Evolutionary conservation across 2,113 vertebrate species (phyloP).

Genomic region (Heterocephalus glaber): DNA sequence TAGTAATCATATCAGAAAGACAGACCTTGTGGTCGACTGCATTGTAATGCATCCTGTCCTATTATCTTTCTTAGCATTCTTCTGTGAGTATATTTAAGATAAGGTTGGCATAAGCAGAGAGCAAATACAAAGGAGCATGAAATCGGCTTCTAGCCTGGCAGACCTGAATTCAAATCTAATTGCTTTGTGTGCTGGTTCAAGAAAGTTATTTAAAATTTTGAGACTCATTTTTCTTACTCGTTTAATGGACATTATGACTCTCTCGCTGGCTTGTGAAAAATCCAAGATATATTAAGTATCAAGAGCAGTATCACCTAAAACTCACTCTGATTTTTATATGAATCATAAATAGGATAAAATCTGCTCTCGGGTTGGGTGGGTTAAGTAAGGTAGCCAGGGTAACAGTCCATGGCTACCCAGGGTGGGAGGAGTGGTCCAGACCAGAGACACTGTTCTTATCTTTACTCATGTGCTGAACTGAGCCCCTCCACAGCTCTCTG

Average conservation of each 20-base stretch:
- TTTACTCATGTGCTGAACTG: background rate
- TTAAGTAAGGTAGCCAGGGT: background rate
- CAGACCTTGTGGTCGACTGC: background rate
- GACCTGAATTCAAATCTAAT: background rate
- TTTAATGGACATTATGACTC: background rate
- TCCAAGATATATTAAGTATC: background rate
- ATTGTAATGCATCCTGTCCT: background rate
- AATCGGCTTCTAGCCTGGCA: background rate
- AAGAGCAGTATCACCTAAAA: background rate
- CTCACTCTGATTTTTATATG: background rate
- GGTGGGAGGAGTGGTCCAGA: background rate
- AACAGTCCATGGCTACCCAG: background rate
- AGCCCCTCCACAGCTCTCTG: background rate
- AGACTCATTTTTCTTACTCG: background rate
- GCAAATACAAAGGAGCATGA: background rate
- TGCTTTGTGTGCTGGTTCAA: background rate
- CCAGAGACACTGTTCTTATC: background rate
- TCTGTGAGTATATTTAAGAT: background rate
- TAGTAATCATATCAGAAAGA: background rate
- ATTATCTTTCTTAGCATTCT: background rate
- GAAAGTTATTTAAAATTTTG: background rate
- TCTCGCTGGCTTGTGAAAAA: slow-evolving; percentile 4
- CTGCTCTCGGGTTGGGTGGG: background rate
- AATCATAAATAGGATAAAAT: background rate
- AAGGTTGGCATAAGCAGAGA: background rate